Base-by-base conservation (phyloP, 1,140 invertebrate genomes). In the Apis florea region DNA sequence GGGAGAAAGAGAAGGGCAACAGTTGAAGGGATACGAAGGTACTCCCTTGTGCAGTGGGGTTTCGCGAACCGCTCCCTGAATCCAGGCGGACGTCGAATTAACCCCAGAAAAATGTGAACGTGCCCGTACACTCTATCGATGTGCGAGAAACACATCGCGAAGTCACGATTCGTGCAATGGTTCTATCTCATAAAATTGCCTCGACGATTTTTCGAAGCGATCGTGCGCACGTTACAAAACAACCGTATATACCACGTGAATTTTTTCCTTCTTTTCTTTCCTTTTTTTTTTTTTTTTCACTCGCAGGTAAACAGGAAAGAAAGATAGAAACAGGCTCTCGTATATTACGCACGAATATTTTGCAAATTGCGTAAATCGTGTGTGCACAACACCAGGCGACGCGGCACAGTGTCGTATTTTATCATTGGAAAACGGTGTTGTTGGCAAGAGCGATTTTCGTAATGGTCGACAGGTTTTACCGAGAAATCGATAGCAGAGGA, bases 81-180 rank as follows among this genome's bases (percentile, higher is more conserved):
- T 83, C 85, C 84, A 84, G 83, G 47, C 85, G 83, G 81, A 87
- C 85, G 90, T 90, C 86, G 90, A 91, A 91, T 92, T 92, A 92
- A 92, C 90, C 85, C 84, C 83, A 85, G 87, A 91, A 91, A 92
- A 92, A 88, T 90, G 83, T 90, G 80, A 85, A 87, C 88, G 83
- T 85, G 83, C 74, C 79, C 82, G 83, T 76, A 86, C 84, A 21
- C 75, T 79, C 74, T 74, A 90, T 86, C 85, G 87, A 89, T 69
- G 85, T 70, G 82, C 56, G 47, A 15, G 31, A 26, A 53, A 5
- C 31, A 15, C 53, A 49, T 21, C 21, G 24, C 21, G 1, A 64
- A 64, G 59, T 12, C 24, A 58, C 63, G 66, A 81, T 59, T 81
- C 51, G 58, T 53, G 17, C 3, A 26, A 12, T 26, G 49, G 13